These are phyloP conservation scores for Xenus cinereus DNA, from an alignment of 2,113 vertebrate genomes.

Conservation along the genomic window DNA sequence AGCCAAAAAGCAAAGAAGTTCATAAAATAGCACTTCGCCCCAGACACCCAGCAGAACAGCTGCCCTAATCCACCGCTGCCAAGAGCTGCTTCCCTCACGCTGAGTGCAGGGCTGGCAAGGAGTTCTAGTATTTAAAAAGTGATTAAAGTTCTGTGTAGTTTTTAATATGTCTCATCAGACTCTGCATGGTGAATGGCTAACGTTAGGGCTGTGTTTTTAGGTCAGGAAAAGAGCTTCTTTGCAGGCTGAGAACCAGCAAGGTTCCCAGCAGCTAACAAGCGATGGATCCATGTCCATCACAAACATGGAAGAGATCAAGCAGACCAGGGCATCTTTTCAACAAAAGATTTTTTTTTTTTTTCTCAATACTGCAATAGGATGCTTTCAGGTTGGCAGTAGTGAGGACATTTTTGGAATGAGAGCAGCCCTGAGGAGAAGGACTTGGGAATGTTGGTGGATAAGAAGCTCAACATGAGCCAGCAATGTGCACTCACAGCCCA, in stretches of 20 bases:
- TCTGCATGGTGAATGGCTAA: background rate
- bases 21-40: background rate
- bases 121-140: background rate
- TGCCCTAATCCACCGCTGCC: background rate
- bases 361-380: background rate
- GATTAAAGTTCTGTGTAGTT: background rate
- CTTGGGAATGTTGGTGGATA: background rate
- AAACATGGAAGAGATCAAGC: background rate
- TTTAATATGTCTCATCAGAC: background rate
- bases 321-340: background rate
- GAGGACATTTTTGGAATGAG: background rate
- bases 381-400: background rate
- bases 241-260: background rate
- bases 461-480: background rate
- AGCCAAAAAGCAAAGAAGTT: background rate
- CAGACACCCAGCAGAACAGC: background rate
- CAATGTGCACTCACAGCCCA: background rate
- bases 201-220: background rate
- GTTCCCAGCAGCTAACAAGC: background rate
- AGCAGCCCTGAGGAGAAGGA: background rate
- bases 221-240: background rate
- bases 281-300: background rate
- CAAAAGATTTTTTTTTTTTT: background rate
- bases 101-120: background rate
- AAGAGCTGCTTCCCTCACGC: background rate